phyloP scores from a whole-genome alignment of 2,113 vertebrate species.

The Delphinapterus leucas region DNA sequence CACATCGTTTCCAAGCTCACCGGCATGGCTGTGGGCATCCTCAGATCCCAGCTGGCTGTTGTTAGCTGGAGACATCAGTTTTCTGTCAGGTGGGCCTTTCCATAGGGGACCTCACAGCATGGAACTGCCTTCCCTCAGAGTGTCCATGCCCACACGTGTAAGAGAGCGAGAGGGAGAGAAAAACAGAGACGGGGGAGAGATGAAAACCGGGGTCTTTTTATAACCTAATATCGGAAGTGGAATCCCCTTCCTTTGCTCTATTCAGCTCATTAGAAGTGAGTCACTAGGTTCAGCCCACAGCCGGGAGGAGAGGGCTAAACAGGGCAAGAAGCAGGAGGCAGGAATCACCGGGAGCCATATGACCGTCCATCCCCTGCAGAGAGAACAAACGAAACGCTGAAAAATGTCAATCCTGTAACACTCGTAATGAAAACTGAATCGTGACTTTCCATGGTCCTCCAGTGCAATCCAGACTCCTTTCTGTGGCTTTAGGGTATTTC shows the following conservation, averaged over 20 bases:
- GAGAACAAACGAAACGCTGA: neutral
- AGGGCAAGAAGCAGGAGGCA: too few species aligned
- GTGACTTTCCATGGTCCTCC: accelerated
- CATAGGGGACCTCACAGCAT: neutral
- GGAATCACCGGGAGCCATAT: accelerated
- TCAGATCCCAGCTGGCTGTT: too few species aligned
- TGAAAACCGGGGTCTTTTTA: neutral
- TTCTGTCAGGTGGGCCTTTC: neutral
- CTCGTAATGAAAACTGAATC: neutral
- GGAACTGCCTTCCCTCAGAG: neutral
- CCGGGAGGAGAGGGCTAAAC: neutral
- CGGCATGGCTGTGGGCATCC: neutral
- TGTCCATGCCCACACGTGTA: accelerated
- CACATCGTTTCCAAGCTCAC: neutral
- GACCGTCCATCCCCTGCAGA: neutral
- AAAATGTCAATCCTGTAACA: neutral
- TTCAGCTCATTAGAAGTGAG: neutral
- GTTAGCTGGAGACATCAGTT: neutral
- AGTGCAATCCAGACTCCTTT: neutral
- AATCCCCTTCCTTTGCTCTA: neutral
- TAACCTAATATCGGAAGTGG: neutral
- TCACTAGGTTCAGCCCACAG: neutral
- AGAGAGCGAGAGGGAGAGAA: neutral
- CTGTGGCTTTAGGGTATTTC: neutral
- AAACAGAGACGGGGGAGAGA: neutral